These are phyloP conservation scores for Volucella inflata DNA, from an alignment of 2,888 invertebrate species.

Conservation along the genomic window DNA sequence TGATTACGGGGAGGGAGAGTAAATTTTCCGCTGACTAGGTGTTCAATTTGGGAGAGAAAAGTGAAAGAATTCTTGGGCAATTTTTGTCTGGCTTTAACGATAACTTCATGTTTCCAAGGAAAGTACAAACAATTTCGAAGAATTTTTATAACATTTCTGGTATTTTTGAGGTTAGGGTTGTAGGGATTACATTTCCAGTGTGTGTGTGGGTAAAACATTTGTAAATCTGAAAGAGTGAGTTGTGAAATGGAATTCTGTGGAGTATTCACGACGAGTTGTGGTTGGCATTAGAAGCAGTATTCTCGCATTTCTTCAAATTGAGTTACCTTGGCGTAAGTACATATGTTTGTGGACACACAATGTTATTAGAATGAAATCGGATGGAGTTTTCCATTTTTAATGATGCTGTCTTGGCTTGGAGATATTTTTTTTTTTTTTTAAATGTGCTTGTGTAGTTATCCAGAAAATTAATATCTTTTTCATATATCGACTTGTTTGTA, in stretches of 20 bases:
- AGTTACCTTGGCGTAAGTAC: slow-evolving; percentile 6
- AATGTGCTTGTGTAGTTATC: too few species aligned
- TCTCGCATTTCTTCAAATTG: slow-evolving; percentile 27
- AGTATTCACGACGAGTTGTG: not conserved
- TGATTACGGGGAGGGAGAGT: slow-evolving; percentile 24
- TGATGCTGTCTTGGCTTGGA: too few species aligned
- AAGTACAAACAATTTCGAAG: slow-evolving; percentile 4
- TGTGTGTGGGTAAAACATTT: slow-evolving; percentile 39
- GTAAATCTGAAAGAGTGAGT: slow-evolving; percentile 52
- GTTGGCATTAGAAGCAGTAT: slow-evolving; percentile 20
- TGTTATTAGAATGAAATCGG: slow-evolving; percentile 48
- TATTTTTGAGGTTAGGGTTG: not conserved
- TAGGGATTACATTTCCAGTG: not conserved
- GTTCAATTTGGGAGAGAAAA: slow-evolving; percentile 58
- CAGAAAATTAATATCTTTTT: too few species aligned
- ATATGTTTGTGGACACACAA: slow-evolving; percentile 31
- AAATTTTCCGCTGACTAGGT: slow-evolving; percentile 72
- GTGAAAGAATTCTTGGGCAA: slow-evolving; percentile 45
- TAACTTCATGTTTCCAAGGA: slow-evolving; percentile 56
- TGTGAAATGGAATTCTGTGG: slow-evolving; percentile 22
- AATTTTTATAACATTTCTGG: not conserved
- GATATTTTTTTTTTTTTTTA: too few species aligned
- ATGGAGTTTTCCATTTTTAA: slow-evolving; percentile 15
- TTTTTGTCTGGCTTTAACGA: slow-evolving; percentile 60
- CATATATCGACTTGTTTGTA: too few species aligned